Evolutionary conservation across 1,140 invertebrate genomes (phyloP), one percentile per base, ranked within the genome.

Genomic region (Drosophila asahinai): DNA sequence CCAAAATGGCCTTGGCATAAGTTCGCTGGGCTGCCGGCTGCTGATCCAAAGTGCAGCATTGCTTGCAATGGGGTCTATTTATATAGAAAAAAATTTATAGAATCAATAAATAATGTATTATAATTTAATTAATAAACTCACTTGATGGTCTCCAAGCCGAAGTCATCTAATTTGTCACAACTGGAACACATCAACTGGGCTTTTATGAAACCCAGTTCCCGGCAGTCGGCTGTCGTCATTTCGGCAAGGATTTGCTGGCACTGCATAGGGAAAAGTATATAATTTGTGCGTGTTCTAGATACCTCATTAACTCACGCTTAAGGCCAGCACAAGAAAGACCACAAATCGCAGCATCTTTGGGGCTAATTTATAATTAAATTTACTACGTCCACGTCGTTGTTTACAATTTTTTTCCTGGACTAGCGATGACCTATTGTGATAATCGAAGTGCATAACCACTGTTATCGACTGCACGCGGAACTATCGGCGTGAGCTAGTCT

Each of bases 141-240:
- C 95, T 94, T 93, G 65, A 97, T 86, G 47, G 95, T 93, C 61
- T 95, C 94, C 59, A 99, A 93, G 55, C 96, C 95, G 93, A 96
- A 97, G 75, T 97, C 95, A 61, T 95, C 95, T 27, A 98, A 94
- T 91, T 97, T 96, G 84, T 98, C 96, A 94, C 98, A 99, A 0
- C 96, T 97, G 9, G 97, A 97, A 93, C 98, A 99, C 80, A 97
- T 93, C 62, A 99, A 94, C 93, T 97, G 97, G 5, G 96, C 95
- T 94, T 97, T 97, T 51, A 97, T 97, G 70, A 98, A 97, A 15
- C 98, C 98, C 51, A 98, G 91, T n/a, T 94, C 93, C 92, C 95
- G 95, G 93, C 98, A 99, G 91, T 98, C 97, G 92, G 78, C 67
- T 9, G 76, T 66, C 5, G 86, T 86, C 36, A 90, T 52, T 58